These are phyloP conservation scores for Camarhynchus parvulus DNA, from an alignment of 2,113 vertebrate species.

Conservation along the genomic window DNA sequence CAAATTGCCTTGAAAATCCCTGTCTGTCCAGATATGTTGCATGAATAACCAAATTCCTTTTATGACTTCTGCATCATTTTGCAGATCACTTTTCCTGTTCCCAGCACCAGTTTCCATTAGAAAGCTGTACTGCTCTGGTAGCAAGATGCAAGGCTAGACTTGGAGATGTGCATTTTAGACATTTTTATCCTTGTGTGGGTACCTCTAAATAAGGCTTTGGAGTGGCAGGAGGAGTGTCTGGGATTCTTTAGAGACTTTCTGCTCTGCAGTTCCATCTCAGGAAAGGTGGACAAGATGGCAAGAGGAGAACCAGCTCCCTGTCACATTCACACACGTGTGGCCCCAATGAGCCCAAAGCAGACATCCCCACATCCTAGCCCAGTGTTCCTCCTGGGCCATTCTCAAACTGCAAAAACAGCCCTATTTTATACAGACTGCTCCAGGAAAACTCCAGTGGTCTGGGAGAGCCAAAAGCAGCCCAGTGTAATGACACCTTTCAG, in stretches of 20 bases:
- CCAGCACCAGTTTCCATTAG: not conserved
- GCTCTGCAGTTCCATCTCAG: not conserved
- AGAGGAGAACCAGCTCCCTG: not conserved
- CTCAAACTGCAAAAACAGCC: not conserved
- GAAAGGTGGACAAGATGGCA: not conserved
- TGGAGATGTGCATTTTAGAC: not conserved
- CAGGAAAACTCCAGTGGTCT: not conserved
- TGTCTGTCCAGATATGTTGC: not conserved
- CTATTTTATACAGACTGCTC: not conserved
- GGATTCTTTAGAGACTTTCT: not conserved
- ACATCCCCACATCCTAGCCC: not conserved
- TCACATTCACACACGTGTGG: rapidly evolving
- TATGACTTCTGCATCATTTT: not conserved
- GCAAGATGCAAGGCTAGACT: not conserved
- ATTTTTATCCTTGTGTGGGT: not conserved
- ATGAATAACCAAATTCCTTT: not conserved
- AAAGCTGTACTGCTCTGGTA: not conserved
- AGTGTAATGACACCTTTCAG: not conserved
- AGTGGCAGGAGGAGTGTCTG: too few species aligned
- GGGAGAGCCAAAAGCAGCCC: not conserved
- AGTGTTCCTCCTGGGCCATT: not conserved
- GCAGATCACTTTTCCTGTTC: not conserved
- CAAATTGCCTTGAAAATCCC: not conserved
- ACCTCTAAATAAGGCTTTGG: not conserved
- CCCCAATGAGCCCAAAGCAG: not conserved